Base-by-base conservation (phyloP, 2,888 invertebrate species). In the Dendrolimus pini region DNA sequence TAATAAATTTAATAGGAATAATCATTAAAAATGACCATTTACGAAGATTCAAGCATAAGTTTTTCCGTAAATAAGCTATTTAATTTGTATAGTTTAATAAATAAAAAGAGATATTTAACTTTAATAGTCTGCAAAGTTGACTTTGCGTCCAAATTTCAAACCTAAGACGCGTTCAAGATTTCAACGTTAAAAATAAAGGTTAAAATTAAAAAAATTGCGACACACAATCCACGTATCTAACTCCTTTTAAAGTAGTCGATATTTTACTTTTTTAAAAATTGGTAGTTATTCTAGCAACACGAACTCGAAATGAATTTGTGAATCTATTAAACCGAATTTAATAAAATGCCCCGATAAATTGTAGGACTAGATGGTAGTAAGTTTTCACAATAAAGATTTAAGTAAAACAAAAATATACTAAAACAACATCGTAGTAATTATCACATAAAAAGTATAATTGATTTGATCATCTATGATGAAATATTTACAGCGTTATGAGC, bases 381-480 rank as follows among this genome's bases (percentile, higher is more conserved):
- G 59, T 55, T 53, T 56, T 59, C 41, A 54, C 18, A 18, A 54
- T 52, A 54, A 57, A 42, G 57, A 57, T 55, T 18, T 57, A 58
- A 57, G 42, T 55, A 42, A 54, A 57, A 59, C 57, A 58, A 58
- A 53, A 57, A 59, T 55, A 57, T 54, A 58, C 47, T 56, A 59
- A 52, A 47, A 54, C 14, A 57, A 59, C 57, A 55, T 52, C 59
- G 41, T 42, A 41, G 53, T 73, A 71, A 66, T 76, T 86, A 85
- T 86, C 85, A 86, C 85, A 85, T 72, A 72, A 67, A 75, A 72
- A 71, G 69, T 61, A 74, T 75, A 74, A 73, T 14, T 14, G 14
- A 14, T 14, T 14, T 67, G 68, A 73, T 85, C 85, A 86, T 86
- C 85, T 80, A 80, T 72, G 85, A 88, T 85, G 84, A 84, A 30